Percentiles rank a stretch among this genome's conserved stretches.
These are phyloP conservation scores for cat (Felis catus) DNA, from an alignment of 2,113 vertebrate species.

Conservation along the genomic window DNA sequence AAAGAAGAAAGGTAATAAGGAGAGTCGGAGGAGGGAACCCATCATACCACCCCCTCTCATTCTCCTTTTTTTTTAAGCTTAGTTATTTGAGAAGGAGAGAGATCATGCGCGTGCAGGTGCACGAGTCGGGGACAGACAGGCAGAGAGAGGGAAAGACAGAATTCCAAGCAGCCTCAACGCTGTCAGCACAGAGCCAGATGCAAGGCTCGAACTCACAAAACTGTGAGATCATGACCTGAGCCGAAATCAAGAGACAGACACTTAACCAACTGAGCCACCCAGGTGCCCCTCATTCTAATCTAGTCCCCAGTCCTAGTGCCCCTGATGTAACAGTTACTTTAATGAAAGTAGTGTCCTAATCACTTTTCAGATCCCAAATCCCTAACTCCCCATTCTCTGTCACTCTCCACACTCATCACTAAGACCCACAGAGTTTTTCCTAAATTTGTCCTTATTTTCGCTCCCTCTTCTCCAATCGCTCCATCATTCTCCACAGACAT, in stretches of 20 bases:
- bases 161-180: too few species aligned
- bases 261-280: too few species aligned
- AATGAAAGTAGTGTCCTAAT: neutral
- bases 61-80: neutral
- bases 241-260: too few species aligned
- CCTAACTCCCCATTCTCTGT: neutral
- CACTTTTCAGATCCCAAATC: neutral
- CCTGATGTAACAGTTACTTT: neutral
- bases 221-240: too few species aligned
- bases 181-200: too few species aligned
- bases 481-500: neutral
- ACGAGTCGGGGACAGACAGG: too few species aligned
- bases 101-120: too few species aligned
- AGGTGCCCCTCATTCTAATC: neutral
- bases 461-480: neutral
- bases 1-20: neutral
- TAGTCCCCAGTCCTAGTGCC: neutral
- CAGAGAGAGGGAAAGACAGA: too few species aligned
- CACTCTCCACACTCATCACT: neutral
- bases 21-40: neutral
- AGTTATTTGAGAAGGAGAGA: too few species aligned
- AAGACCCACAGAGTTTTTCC: neutral
- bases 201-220: too few species aligned
- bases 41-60: too few species aligned
- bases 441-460: neutral